Base-by-base conservation (phyloP, 2,797 vertebrate species). In the Sciurus carolinensis region DNA sequence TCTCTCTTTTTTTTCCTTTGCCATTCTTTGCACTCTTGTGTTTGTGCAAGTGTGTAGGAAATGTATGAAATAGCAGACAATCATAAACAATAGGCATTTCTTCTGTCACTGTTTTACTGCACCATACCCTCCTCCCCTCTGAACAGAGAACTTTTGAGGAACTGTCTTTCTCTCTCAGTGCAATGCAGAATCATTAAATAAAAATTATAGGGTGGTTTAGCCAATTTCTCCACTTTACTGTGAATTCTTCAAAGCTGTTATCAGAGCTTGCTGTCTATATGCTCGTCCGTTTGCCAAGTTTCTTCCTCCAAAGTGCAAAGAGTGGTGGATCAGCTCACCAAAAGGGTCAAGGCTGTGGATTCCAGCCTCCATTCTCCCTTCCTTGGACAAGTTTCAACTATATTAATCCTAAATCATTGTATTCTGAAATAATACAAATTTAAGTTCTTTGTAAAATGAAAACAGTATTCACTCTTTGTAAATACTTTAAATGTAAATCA, bases 201-300 rank as follows among this genome's bases (percentile, higher is more conserved):
- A 97, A 98, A 98, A 98, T 97, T 98, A 98, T 69, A 98, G 97
- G 75, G 66, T 96, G 73, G 57, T 97, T 96, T 96, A 98, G 73
- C 95, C 97, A 98, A 94, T 97, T 98, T 97, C 36, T 96, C 94
- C 96, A 88, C 85, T 94, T 57, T 13, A 42, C 93, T 93, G 33
- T 95, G 95, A 94, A 95, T 98, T 98, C 97, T 97, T 95, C 92
- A 86, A 97, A 87, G 57, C 95, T 76, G 97, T 98, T 95, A 95
- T 97, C 94, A 95, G 72, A 89, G 75, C 72, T 88, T 82, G 69
- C 91, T 94, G 86, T 76, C 76, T 95, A 93, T 77, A 79, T 87
- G 75, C 94, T 17, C 95, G 91, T 96, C 18, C 36, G 86, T 80
- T 5, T 97, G 95, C 93, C 18, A 54, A 2, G 11, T 95, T 95